Evolutionary conservation across 2,797 vertebrate species (phyloP).

Genomic region (Pteronotus mesoamericanus): DNA sequence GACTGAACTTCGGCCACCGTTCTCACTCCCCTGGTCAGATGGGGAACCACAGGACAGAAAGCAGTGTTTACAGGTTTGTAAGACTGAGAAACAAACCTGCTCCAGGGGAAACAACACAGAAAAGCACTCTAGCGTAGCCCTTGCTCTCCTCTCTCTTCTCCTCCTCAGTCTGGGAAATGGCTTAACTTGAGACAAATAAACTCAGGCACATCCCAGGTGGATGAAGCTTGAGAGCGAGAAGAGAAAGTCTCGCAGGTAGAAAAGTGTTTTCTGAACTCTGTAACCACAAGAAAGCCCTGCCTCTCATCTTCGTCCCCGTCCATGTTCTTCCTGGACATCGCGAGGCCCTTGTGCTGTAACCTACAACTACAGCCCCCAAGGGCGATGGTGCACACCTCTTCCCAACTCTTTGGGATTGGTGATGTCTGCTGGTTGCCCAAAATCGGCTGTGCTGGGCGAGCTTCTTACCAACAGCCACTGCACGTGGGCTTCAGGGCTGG

Average conservation of each 20-base stretch:
- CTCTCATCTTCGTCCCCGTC: neutral
- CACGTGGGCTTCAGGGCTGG: rapidly evolving
- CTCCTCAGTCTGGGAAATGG: neutral
- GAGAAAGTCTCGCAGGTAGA: neutral
- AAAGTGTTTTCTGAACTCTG: neutral
- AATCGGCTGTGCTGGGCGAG: neutral
- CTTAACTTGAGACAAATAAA: neutral
- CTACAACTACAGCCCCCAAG: too few relatives aligned
- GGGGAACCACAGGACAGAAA: neutral
- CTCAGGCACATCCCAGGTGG: neutral
- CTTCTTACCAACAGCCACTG: rapidly evolving
- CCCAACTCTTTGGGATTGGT: rapidly evolving
- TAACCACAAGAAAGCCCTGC: neutral
- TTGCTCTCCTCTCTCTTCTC: neutral
- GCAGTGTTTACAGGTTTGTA: neutral
- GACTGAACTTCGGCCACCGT: too few relatives aligned
- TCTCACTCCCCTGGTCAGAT: neutral
- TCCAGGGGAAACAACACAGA: rapidly evolving
- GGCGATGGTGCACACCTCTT: rapidly evolving
- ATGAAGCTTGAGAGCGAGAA: neutral
- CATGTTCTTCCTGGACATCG: rapidly evolving
- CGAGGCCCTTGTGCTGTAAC: neutral
- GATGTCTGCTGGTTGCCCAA: neutral
- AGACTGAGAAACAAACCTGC: neutral
- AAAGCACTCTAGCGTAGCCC: neutral